These are phyloP conservation scores for Scolopax bukidnonensis DNA, from an alignment of 2,797 vertebrate genomes.

Conservation along the genomic window DNA sequence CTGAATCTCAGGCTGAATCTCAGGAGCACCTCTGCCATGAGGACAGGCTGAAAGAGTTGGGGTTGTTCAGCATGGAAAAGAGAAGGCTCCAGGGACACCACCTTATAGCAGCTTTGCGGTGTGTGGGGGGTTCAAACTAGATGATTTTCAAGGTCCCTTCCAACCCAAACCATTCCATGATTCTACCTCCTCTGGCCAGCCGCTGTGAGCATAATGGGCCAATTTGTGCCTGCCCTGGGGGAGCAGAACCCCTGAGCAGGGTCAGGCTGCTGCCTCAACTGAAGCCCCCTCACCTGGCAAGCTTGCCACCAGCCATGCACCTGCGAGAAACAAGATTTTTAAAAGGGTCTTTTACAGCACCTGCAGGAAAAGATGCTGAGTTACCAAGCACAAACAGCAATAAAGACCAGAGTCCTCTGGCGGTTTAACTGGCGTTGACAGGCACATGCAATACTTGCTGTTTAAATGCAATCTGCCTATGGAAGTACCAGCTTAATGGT, in stretches of 20 bases:
- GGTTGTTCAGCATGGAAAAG: background rate
- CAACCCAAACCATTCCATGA: background rate
- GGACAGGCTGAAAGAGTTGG: background rate
- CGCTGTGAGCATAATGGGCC: rapidly evolving
- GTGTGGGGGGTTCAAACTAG: background rate
- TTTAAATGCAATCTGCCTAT: conserved; percentile 32
- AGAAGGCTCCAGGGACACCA: background rate
- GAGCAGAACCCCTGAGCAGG: rapidly evolving
- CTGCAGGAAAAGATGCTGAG: background rate
- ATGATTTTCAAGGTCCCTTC: background rate
- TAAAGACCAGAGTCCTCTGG: background rate
- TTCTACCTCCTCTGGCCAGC: rapidly evolving
- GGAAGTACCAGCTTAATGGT: background rate
- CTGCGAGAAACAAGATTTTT: background rate
- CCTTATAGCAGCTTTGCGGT: background rate
- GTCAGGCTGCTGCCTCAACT: rapidly evolving
- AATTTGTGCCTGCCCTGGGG: rapidly evolving
- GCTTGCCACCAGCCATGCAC: rapidly evolving
- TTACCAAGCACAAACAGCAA: background rate
- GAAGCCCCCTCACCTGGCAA: rapidly evolving
- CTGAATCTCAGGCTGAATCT: no score
- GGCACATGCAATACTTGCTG: background rate
- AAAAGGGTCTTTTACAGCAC: background rate
- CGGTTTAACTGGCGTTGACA: background rate
- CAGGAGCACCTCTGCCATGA: background rate